Conservation (phyloP, 2,113 vertebrate genomes). For the Ptyas mucosa region DNA sequence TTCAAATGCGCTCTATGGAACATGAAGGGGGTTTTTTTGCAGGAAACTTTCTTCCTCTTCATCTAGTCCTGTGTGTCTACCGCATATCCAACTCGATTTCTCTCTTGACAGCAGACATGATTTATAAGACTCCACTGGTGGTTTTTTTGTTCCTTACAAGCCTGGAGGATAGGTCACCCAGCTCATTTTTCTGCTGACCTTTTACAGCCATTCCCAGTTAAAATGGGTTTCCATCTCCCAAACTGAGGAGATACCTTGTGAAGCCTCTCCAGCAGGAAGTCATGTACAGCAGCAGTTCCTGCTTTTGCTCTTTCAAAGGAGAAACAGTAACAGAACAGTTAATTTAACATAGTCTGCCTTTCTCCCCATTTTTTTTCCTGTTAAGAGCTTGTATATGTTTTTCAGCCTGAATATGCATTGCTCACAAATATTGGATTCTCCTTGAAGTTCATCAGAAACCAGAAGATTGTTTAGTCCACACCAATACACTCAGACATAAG, state of each 20-base stretch:
- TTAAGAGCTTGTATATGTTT: background rate
- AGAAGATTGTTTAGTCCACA: background rate
- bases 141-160: background rate
- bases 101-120: background rate
- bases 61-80: background rate
- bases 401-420: too few relatives aligned
- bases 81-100: rapidly evolving
- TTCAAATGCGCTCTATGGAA: background rate
- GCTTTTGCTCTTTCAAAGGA: background rate
- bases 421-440: background rate
- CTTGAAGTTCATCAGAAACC: background rate
- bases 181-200: conserved; percentile 12
- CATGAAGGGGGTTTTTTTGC: background rate
- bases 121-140: conserved; percentile 1
- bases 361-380: background rate
- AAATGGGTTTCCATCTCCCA: conserved; percentile 21
- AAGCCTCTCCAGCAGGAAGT: background rate
- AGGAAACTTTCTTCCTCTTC: rapidly evolving
- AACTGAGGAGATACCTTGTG: background rate
- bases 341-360: rapidly evolving
- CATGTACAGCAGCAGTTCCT: background rate
- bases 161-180: background rate
- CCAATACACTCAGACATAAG: background rate
- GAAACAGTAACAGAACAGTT: background rate
- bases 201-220: conserved; percentile 23